These are phyloP conservation scores for Neomonachus schauinslandi DNA, from an alignment of 2,113 vertebrate species.

Conservation along the genomic window DNA sequence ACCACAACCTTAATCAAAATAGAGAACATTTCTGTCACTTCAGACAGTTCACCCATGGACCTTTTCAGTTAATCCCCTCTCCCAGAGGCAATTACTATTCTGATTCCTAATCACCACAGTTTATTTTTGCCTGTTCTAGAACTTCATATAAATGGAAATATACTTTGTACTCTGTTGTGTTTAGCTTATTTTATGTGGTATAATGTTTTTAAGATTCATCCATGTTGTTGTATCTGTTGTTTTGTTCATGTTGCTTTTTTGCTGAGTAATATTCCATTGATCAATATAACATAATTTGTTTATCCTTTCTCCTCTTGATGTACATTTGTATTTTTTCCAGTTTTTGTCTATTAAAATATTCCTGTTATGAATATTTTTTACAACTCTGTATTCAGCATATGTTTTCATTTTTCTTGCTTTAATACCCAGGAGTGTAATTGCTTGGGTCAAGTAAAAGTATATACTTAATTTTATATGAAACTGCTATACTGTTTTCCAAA, in stretches of 20 bases:
- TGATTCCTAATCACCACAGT: not conserved
- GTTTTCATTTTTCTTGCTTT: slow-evolving; percentile 36
- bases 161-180: not conserved
- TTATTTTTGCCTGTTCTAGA: slow-evolving; percentile 4
- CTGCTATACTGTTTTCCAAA: not conserved
- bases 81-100: not conserved
- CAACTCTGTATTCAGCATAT: not conserved
- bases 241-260: not conserved
- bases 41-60: not conserved
- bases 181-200: not conserved
- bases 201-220: slow-evolving; percentile 7
- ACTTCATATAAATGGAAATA: not conserved
- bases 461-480: not conserved
- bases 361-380: not conserved
- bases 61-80: not conserved
- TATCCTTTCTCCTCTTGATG: not conserved
- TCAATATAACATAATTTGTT: not conserved
- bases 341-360: not conserved
- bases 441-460: not conserved
- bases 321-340: slow-evolving; percentile 15
- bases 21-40: not conserved
- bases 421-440: not conserved
- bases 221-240: not conserved
- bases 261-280: not conserved
- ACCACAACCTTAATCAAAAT: not conserved